These are phyloP conservation scores for Bradypodion ventrale DNA, from an alignment of 2,797 vertebrate genomes.

Conservation along the genomic window DNA sequence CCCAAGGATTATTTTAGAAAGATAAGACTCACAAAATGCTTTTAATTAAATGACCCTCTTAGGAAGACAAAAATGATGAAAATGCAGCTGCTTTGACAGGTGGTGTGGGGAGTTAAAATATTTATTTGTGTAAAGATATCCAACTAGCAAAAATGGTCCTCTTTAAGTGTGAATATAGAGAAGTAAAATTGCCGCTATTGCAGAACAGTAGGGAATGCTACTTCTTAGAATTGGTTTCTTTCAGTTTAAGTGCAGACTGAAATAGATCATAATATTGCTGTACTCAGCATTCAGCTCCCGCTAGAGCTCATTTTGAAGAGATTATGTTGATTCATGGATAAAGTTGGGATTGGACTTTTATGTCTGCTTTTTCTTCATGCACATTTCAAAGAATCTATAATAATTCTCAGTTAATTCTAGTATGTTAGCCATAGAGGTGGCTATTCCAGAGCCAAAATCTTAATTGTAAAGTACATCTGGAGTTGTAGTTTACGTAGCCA, in stretches of 20 bases:
- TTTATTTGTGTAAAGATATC: background rate
- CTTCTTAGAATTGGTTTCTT: background rate
- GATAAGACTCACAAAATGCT: background rate
- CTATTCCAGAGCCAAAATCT: background rate
- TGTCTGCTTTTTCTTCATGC: no score
- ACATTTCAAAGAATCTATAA: background rate
- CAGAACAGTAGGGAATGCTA: background rate
- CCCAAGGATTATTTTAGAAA: background rate
- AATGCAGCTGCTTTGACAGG: background rate
- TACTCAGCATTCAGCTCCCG: background rate
- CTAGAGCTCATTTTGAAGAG: background rate
- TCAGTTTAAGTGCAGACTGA: background rate
- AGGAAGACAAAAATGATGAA: background rate
- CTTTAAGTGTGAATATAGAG: background rate
- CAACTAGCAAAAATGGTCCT: background rate
- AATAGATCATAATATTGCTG: background rate
- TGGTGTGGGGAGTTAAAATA: background rate
- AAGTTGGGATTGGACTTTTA: background rate
- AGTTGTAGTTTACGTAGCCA: background rate
- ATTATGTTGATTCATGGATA: background rate
- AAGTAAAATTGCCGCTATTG: background rate
- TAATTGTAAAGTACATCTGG: background rate
- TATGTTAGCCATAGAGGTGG: background rate
- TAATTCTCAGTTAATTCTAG: background rate
- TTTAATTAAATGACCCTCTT: constrained; percentile 7